phyloP scores from a whole-genome alignment of 2,888 invertebrate species.

The Cheilosia urbana region DNA sequence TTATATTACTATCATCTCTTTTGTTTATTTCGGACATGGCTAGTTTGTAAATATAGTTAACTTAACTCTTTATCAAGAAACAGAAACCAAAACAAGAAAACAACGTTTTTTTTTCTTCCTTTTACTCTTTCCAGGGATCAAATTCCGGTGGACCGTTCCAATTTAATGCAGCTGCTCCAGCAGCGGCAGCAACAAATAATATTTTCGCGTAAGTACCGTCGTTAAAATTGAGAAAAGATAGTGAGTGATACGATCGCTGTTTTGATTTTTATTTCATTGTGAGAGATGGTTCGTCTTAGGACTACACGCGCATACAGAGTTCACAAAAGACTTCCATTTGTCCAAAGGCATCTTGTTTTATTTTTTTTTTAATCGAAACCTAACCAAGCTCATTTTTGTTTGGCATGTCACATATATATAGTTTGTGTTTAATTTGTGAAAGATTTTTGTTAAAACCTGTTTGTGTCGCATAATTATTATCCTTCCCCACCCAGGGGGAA shows the following conservation, averaged over 20 bases:
- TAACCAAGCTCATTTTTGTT: constrained; percentile 45
- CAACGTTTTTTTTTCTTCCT: constrained; percentile 41
- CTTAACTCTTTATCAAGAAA: constrained; percentile 29
- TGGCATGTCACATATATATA: constrained; percentile 50
- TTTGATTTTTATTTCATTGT: constrained; percentile 47
- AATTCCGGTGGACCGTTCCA: constrained; percentile 83
- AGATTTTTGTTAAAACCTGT: constrained; percentile 3
- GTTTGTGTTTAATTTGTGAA: constrained; percentile 15
- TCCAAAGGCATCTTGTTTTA: constrained; percentile 44
- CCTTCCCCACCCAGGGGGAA: not conserved
- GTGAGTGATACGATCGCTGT: constrained; percentile 10
- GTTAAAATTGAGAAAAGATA: constrained; percentile 38
- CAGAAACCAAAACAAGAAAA: constrained; percentile 54
- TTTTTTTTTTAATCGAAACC: not conserved
- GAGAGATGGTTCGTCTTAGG: not conserved
- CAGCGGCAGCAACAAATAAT: constrained; percentile 81
- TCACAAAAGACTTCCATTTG: not conserved
- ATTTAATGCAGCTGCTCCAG: constrained; percentile 82
- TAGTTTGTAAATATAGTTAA: constrained; percentile 19
- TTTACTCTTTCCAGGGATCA: constrained; percentile 81
- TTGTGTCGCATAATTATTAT: not conserved
- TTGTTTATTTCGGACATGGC: constrained; percentile 26
- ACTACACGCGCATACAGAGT: not conserved
- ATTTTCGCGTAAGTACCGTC: constrained; percentile 83
- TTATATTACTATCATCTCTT: constrained; percentile 5